Evolutionary conservation across 2,797 vertebrate species (phyloP).

Genomic region (Lacerta agilis): DNA sequence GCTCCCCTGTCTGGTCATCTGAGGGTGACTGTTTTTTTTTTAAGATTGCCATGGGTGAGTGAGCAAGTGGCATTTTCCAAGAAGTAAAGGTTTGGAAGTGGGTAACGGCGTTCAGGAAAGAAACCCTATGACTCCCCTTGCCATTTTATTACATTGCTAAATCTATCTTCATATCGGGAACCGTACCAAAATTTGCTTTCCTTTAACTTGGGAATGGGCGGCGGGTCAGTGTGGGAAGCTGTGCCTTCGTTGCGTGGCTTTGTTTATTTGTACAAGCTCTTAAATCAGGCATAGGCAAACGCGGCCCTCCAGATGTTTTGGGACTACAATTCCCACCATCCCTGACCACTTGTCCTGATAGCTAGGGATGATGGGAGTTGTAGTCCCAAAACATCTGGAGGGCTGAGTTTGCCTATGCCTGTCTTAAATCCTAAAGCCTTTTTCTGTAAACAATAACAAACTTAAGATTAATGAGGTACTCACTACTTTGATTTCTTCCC

Average conservation of each 20-base stretch:
- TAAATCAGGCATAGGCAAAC: no score
- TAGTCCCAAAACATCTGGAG: no score
- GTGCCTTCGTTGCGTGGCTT: rapidly evolving
- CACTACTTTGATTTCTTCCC: background rate
- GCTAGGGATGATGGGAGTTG: no score
- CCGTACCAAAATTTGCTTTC: background rate
- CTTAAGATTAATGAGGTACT: background rate
- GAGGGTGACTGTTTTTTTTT: no score
- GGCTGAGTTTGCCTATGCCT: no score
- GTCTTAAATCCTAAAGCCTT: rapidly evolving
- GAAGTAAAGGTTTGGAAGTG: no score
- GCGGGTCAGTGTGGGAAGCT: background rate
- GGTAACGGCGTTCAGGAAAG: background rate
- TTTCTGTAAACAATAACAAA: rapidly evolving
- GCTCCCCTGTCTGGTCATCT: background rate
- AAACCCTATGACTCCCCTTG: no score
- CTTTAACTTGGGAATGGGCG: background rate
- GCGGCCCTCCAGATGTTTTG: no score
- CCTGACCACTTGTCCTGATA: no score
- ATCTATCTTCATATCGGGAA: no score
- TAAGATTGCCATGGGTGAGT: background rate
- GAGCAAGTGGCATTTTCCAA: background rate
- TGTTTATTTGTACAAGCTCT: background rate
- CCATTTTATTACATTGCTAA: background rate
- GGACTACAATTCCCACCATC: no score